Base-by-base conservation (phyloP, 2,113 vertebrate species). In the Aegotheles bennettii region DNA sequence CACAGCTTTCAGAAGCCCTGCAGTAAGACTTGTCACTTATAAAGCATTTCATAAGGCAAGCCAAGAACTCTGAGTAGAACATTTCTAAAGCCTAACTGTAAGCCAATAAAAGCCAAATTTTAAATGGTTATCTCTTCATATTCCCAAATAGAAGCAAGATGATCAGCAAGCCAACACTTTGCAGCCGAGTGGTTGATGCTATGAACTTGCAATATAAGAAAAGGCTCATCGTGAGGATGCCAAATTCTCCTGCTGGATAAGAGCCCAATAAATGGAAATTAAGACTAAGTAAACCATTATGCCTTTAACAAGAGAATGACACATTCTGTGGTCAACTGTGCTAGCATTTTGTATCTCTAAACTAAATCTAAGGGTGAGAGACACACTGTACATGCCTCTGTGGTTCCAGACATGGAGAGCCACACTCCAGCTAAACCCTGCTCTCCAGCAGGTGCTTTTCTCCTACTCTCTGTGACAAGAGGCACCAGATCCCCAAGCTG, bases 201-300 rank as follows among this genome's bases (percentile, higher is more conserved):
- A 13, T 43, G 10, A 92, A 63, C 57, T 59, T 26, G 51, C 14
- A 64, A 28, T 71, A 71, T 26, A 53, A 79, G 82, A 43, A 65
- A 25, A 69, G 35, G n/a, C 20, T 95, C 26, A 5, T n/a, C 3
- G 0, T 17, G 24, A 79, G 42, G 48, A 43, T 67, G 80, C n/a
- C 90, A 93, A 67, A 88, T 84, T 63, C 80, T 84, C 74, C 47
- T 35, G 33, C 67, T 95, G 89, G 76, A 95, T n/a, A 63, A 78
- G 50, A 87, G 65, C 57, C 68, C 56, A 67, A 61, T 26, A 48
- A 60, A 79, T 38, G 74, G 84, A 91, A 91, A 89, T 87, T 13
- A 95, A 77, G 67, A 35, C 80, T 63, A 67, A 67, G 51, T 43
- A 48, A 93, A 76, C 31, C 23, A 26, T 77, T 35, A 59, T 54